Percentiles rank a stretch among this genome's conserved stretches.
Conservation (phyloP, 1,140 invertebrate genomes). For the Drosophila tristis region DNA sequence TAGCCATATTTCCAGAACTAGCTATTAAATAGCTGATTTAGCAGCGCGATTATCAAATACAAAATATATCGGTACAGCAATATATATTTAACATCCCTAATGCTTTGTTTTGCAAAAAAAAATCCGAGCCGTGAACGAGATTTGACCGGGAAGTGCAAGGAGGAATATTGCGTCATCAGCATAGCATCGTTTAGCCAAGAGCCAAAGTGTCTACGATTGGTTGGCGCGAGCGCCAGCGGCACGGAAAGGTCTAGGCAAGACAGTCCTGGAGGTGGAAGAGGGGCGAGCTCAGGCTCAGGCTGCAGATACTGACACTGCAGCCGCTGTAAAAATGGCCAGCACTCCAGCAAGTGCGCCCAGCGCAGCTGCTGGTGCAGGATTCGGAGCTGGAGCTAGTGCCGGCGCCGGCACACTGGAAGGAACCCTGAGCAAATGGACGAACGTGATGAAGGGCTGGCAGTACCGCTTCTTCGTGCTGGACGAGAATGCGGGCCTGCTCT, state of each 20-base stretch:
- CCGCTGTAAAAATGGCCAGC: slow-evolving; percentile 34
- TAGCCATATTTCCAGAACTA: too few relatives aligned
- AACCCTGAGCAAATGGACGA: slow-evolving; percentile 99
- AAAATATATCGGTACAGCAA: too few relatives aligned
- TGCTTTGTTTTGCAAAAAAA: too few relatives aligned
- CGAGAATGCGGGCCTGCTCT: slow-evolving; percentile 96
- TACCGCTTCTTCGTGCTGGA: slow-evolving; percentile 99
- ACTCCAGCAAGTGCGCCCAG: slow-evolving; percentile 40
- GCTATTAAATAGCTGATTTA: too few relatives aligned
- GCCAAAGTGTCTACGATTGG: too few relatives aligned
- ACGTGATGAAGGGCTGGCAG: slow-evolving; percentile 99
- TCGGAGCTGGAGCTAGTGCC: slow-evolving; percentile 13
- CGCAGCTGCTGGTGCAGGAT: slow-evolving; percentile 7
- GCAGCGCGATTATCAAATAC: too few relatives aligned
- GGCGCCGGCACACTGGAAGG: slow-evolving; percentile 92
- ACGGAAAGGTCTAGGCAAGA: slow-evolving; percentile 20
- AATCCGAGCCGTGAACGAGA: slow-evolving; percentile 19
- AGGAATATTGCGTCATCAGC: slow-evolving; percentile 41
- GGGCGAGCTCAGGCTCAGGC: slow-evolving; percentile 17
- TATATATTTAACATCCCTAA: too few relatives aligned
- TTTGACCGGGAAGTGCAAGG: slow-evolving; percentile 21
- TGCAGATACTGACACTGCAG: slow-evolving; percentile 21
- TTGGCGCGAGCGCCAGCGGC: slow-evolving; percentile 1
- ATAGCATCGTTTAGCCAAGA: too few relatives aligned
- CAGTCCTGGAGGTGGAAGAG: slow-evolving; percentile 12